phyloP scores from a whole-genome alignment of 1,140 invertebrate species.

The Helicoverpa armigera region DNA sequence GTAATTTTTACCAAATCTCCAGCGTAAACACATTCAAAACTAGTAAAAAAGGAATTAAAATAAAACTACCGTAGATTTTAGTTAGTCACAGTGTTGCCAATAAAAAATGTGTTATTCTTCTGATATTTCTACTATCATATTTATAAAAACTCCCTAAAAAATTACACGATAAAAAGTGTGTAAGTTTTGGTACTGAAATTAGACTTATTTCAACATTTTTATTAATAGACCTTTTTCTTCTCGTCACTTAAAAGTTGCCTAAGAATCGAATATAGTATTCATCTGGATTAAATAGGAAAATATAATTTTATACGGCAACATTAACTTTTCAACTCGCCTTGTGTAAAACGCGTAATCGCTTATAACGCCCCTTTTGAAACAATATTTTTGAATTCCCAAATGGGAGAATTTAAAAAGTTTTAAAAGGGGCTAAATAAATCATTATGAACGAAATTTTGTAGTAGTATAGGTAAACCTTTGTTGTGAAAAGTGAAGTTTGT shows the following conservation, averaged over 20 bases:
- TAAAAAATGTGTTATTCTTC: not conserved
- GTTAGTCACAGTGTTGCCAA: constrained; percentile 4
- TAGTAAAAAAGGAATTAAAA: not conserved
- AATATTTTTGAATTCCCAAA: not conserved
- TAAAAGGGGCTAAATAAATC: not conserved
- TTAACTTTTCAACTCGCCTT: not conserved
- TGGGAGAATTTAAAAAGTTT: not conserved
- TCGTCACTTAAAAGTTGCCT: not conserved
- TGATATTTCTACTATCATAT: not conserved
- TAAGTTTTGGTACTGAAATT: not conserved
- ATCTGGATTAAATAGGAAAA: not conserved
- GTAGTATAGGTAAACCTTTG: not conserved
- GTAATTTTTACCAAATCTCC: not conserved
- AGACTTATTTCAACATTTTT: not conserved
- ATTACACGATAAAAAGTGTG: too few relatives aligned
- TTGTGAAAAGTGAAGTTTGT: not conserved
- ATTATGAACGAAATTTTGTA: not conserved
- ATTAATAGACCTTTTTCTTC: not conserved
- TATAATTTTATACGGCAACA: not conserved
- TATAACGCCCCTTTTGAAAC: not conserved
- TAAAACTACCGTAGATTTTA: not conserved
- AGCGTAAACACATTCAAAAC: not conserved
- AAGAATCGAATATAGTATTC: not conserved
- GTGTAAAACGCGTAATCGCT: not conserved
- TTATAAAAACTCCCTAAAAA: too few relatives aligned